Evolutionary conservation across 2,888 invertebrate species (phyloP), one percentile per base, ranked within the genome.

Genomic region (Criorhina ranunculi): DNA sequence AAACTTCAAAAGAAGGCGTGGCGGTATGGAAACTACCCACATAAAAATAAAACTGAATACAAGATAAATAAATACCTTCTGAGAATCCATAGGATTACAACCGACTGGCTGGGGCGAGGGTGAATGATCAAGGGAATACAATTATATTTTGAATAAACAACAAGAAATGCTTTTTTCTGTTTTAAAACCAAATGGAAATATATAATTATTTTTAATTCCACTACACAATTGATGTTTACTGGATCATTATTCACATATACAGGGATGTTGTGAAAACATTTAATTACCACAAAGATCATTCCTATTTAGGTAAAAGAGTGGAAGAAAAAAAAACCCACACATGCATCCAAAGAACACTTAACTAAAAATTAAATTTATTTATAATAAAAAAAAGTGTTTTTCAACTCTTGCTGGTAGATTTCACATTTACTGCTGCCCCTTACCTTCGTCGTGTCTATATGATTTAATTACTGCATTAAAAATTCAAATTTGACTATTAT

Each of bases 381-480:
- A 62, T n/a, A 46, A 40, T 6, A 42, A 29, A 70, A 51, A 49
- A 42, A 62, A 24, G 17, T 31, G n/a, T 42, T 53, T 62, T 44
- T 42, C 35, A 51, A 29, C 35, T 46, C 37, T 49, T 29, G 55
- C 79, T 69, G n/a, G n/a, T n/a, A 69, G 79, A 85, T 85, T 79
- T 85, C 83, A 75, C 79, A 79, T 85, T 79, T 75, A 79, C 67
- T 73, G 79, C 55, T 69, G 67, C 17, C 66, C 33, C 40, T 24
- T 70, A 53, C 40, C 70, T 62, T 46, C 60, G 42, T 53, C 33
- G 31, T 57, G 72, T 70, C 69, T 62, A 83, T 75, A 83, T 80
- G 69, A 85, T 76, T 85, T 79, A 79, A 85, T 85, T 80, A 69
- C 73, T 73, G 69, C 75, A 80, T 80, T 85, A 85, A 85, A 85